A percentile compares a stretch with the other conserved stretches of the same genome.
phyloP scores from a whole-genome alignment of 2,113 vertebrate genomes.

The Tauraco erythrolophus region DNA sequence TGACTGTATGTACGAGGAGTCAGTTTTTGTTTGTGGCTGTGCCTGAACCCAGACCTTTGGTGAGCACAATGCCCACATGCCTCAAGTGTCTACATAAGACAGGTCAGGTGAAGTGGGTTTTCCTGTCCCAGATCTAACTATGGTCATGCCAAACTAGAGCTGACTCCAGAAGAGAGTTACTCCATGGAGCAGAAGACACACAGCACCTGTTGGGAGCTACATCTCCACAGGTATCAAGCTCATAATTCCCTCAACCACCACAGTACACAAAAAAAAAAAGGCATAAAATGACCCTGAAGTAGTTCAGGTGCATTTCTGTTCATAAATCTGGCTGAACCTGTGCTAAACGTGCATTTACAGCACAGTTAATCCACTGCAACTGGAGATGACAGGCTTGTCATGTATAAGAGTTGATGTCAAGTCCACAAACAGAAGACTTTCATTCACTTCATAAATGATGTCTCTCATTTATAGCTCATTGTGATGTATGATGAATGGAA shows the following conservation, averaged over 20 bases:
- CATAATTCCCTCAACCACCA: neutral
- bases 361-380: neutral
- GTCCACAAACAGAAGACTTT: neutral
- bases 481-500: neutral
- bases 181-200: fast-evolving
- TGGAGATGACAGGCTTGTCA: neutral
- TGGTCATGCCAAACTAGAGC: fast-evolving
- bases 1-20: neutral
- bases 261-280: neutral
- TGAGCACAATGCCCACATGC: fast-evolving
- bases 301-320: neutral
- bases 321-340: neutral
- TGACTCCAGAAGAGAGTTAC: neutral
- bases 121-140: neutral
- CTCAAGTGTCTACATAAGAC: neutral
- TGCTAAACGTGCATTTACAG: neutral
- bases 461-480: neutral
- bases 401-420: neutral
- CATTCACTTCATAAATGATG: neutral
- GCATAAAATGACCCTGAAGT: neutral
- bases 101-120: neutral
- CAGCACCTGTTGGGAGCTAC: neutral
- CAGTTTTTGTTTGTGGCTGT: neutral
- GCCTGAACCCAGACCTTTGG: neutral
- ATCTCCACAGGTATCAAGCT: neutral